Evolutionary conservation across 2,113 vertebrate genomes (phyloP).

Genomic region (Mormyrus iriodes): DNA sequence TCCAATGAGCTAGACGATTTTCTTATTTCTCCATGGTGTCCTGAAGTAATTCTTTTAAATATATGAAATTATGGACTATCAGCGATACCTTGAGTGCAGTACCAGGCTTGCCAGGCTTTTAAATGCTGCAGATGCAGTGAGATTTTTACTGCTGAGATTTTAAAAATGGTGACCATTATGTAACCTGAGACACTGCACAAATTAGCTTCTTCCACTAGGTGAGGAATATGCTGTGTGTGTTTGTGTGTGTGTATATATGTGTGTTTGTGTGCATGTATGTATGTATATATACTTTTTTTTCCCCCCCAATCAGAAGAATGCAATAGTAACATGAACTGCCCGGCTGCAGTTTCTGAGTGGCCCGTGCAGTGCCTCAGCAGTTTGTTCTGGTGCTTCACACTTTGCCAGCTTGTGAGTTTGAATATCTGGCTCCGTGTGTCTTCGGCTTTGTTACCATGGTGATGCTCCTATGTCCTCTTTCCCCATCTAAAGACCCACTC

Average conservation of each 20-base stretch:
- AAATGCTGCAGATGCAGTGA: background rate
- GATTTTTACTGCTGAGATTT: background rate
- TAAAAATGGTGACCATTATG: background rate
- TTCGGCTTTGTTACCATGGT: background rate
- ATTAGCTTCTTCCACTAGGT: background rate
- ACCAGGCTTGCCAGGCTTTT: background rate
- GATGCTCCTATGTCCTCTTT: background rate
- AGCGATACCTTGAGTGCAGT: background rate
- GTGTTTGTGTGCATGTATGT: background rate
- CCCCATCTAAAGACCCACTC: background rate
- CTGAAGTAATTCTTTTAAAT: background rate
- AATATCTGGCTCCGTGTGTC: background rate
- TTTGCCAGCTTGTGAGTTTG: background rate
- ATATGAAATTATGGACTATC: background rate
- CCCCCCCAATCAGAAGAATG: background rate
- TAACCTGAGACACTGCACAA: background rate
- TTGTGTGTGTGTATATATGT: background rate
- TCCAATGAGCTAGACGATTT: background rate
- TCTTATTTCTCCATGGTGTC: background rate
- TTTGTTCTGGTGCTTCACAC: background rate
- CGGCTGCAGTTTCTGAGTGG: background rate
- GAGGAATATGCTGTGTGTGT: background rate
- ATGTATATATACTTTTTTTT: background rate
- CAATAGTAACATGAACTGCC: background rate
- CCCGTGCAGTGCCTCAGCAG: background rate